Evolutionary conservation across 2,113 vertebrate genomes (phyloP), one percentile per base, ranked within the genome.

Genomic region (Rhinolophus ferrumequinum): DNA sequence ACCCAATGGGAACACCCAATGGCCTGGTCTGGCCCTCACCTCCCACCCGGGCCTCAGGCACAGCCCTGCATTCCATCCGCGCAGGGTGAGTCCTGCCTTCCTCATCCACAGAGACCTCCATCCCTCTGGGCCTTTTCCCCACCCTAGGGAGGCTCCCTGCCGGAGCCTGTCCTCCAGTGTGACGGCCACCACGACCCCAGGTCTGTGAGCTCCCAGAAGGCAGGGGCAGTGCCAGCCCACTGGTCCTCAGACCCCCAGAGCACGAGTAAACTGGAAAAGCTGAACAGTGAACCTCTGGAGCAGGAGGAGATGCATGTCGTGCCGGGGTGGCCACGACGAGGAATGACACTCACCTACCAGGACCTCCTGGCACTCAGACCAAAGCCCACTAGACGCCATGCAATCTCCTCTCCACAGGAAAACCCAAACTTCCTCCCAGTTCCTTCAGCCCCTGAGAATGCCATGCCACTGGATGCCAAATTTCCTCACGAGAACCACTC

Each of bases 221-320:
- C 47, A 38, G 35, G 26, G 10, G 35, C 52, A 93, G 67, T 35
- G 47, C 35, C 67, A 13, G 8, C 24, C 35, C n/a, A 44, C 0
- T 5, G n/a, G n/a, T 13, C 52, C 52, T 52, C 52, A 41, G 60
- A 30, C 15, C 21, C 94, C 64, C n/a, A 70, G 6, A 9, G 26
- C n/a, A 54, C 4, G 5, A 60, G 58, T 8, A 26, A 75, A 38
- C n/a, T 12, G 19, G 35, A 26, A 86, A 75, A 47, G 52, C 8
- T 47, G 35, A 54, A 70, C 6, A 15, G 15, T 5, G 35, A 66
- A 52, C 16, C 52, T 67, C 87, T 24, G 15, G 52, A 8, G 3
- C 0, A 0, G 58, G 50, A 50, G 22, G 16, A 47, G 33, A 60
- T 1, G 3, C 12, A 3, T 8, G 18, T 47, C 15, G 1, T 5